phyloP scores from a whole-genome alignment of 2,888 invertebrate species.

The Caenorhabditis uteleia region DNA sequence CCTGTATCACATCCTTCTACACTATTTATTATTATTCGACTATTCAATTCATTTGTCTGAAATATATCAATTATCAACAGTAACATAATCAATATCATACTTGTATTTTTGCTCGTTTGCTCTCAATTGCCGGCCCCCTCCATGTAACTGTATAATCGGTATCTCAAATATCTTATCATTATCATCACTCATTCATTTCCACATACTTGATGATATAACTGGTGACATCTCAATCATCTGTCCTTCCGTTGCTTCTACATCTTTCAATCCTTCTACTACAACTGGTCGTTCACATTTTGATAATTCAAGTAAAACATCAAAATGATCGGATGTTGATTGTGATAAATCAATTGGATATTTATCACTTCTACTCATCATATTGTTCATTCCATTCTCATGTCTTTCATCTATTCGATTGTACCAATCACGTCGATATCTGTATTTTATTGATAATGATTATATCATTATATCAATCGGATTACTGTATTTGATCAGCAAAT shows the following conservation, averaged over 20 bases:
- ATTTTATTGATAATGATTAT: background rate
- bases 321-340: slow-evolving; percentile 13
- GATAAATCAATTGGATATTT: background rate
- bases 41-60: slow-evolving; percentile 23
- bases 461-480: background rate
- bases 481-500: slow-evolving; percentile 47
- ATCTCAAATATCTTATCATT: slow-evolving; percentile 11
- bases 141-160: slow-evolving; percentile 36
- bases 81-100: background rate
- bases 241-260: slow-evolving; percentile 28
- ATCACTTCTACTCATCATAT: too few relatives aligned
- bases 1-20: slow-evolving; percentile 32
- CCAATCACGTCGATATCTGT: slow-evolving; percentile 33
- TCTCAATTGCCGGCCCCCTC: slow-evolving; percentile 47
- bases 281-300: slow-evolving; percentile 30
- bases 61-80: background rate
- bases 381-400: too few relatives aligned
- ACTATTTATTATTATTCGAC: slow-evolving; percentile 31
- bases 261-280: slow-evolving; percentile 29
- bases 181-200: background rate
- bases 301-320: slow-evolving; percentile 21
- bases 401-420: slow-evolving; percentile 20
- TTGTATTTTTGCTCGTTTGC: slow-evolving; percentile 17
- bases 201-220: slow-evolving; percentile 22
- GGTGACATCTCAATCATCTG: slow-evolving; percentile 24